A percentile compares a stretch with the other conserved stretches of the same genome.
phyloP scores from a whole-genome alignment of 2,113 vertebrate species.

The Syngnathoides biaculeatus region DNA sequence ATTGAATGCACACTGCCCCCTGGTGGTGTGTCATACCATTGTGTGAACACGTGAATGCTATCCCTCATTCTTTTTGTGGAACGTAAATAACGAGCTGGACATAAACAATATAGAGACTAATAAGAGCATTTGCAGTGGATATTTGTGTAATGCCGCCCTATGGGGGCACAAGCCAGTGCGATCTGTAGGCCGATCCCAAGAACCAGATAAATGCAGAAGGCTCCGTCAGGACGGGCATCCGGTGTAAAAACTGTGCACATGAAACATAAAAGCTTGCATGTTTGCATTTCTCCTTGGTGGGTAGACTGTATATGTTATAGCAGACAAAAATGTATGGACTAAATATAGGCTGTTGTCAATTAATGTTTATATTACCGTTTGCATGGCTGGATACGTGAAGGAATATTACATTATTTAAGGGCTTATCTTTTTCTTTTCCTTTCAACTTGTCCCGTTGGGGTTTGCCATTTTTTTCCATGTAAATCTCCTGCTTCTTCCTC shows the following conservation, averaged over 20 bases:
- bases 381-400: no score
- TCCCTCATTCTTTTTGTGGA: neutral
- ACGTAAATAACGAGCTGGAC: conserved; percentile 27
- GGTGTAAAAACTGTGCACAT: no score
- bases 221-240: no score
- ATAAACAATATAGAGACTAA: neutral
- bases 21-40: conserved; percentile 62
- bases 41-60: neutral
- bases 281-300: neutral
- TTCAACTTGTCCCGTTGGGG: no score
- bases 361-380: neutral
- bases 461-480: no score
- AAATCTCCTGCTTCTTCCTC: no score
- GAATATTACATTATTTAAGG: neutral
- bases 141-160: no score
- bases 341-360: neutral
- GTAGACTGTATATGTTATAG: no score
- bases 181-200: no score
- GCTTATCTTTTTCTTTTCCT: no score
- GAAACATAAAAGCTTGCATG: neutral
- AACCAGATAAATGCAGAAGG: no score
- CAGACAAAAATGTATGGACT: neutral
- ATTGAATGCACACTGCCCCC: conserved; percentile 81
- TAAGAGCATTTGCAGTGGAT: conserved; percentile 10
- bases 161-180: no score